Conservation (phyloP, 2,113 vertebrate genomes). For the Pitta sordida region DNA sequence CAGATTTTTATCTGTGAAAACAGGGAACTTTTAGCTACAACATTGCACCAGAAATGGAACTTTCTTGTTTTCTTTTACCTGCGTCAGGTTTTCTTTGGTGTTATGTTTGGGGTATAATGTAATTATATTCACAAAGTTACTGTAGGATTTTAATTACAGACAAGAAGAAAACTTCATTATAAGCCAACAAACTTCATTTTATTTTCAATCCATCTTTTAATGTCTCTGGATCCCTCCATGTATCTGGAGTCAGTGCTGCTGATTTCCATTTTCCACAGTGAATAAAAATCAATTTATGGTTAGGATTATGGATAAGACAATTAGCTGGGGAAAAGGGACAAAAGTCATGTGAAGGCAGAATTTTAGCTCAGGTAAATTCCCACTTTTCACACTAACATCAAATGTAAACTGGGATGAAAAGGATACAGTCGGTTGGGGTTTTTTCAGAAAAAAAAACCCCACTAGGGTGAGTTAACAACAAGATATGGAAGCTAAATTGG, state of each 20-base stretch:
- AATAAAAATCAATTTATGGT: neutral
- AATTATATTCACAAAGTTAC: neutral
- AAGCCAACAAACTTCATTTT: neutral
- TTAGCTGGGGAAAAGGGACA: neutral
- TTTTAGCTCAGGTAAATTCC: neutral
- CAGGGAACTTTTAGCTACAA: neutral
- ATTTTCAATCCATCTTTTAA: neutral
- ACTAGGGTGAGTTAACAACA: neutral
- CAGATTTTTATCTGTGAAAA: neutral
- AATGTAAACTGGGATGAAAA: fast-evolving
- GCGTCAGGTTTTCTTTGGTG: neutral
- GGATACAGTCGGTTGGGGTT: neutral
- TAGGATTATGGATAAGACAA: neutral
- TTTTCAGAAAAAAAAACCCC: neutral
- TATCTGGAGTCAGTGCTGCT: neutral
- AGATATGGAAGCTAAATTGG: neutral
- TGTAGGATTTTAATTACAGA: neutral
- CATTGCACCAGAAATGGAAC: neutral
- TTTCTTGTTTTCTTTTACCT: neutral
- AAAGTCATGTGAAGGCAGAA: neutral
- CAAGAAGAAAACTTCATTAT: neutral
- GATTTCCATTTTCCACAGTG: neutral
- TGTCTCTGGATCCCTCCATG: neutral
- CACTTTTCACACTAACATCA: neutral
- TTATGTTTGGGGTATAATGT: neutral